Evolutionary conservation across 64 coral and sea anemone species (phyloP).

Genomic region (Acropora yongei): DNA sequence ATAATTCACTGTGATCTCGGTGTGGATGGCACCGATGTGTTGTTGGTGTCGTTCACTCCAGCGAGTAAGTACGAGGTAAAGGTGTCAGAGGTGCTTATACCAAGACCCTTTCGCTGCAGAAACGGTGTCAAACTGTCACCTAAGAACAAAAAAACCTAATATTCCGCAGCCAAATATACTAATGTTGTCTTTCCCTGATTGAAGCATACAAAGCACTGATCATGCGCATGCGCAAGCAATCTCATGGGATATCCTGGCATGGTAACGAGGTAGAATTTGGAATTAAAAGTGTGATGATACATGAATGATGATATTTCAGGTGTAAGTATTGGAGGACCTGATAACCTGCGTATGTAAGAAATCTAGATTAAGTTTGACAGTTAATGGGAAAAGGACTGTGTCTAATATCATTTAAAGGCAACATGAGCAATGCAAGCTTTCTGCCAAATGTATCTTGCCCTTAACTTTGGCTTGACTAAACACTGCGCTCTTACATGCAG

Average conservation of each 20-base stretch:
- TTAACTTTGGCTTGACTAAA: too few relatives aligned
- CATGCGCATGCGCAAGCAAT: slow-evolving; percentile 1
- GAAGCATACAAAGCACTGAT: slow-evolving; percentile 3
- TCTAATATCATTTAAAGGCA: too few relatives aligned
- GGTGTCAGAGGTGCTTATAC: background rate
- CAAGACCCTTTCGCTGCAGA: background rate
- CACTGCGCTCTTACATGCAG: too few relatives aligned
- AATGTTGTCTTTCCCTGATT: background rate
- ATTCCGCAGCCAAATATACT: background rate
- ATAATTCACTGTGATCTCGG: background rate
- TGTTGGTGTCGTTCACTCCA: background rate
- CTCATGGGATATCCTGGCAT: background rate
- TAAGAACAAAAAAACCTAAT: background rate
- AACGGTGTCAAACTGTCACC: background rate
- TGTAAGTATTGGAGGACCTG: too few relatives aligned
- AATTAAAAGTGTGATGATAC: too few relatives aligned
- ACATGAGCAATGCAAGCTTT: too few relatives aligned
- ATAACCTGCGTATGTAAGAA: too few relatives aligned
- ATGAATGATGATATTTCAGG: too few relatives aligned
- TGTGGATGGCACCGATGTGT: background rate
- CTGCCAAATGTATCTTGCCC: too few relatives aligned
- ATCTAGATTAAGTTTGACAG: too few relatives aligned
- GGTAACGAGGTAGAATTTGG: slow-evolving; percentile 1
- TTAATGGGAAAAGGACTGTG: too few relatives aligned
- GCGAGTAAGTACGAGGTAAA: background rate